phyloP scores from a whole-genome alignment of 2,113 vertebrate species.

The Meriones unguiculatus region DNA sequence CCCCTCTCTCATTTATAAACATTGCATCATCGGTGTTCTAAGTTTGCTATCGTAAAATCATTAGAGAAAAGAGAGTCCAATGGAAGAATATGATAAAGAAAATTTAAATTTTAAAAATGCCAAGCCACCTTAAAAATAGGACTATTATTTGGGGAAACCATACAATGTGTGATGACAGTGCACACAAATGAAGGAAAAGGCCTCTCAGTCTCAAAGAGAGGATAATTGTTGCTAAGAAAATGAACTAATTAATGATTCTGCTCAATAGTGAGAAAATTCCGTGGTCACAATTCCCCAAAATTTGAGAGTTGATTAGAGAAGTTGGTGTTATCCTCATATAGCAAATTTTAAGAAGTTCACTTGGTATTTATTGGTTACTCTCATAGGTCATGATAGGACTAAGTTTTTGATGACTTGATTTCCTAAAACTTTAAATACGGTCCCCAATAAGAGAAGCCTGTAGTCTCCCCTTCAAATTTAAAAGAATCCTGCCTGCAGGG shows the following conservation, averaged over 20 bases:
- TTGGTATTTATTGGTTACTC: neutral
- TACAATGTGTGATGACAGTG: neutral
- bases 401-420: neutral
- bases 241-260: neutral
- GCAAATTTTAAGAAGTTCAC: neutral
- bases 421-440: neutral
- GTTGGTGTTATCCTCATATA: neutral
- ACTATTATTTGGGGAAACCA: neutral
- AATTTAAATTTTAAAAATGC: neutral
- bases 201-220: neutral
- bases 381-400: neutral
- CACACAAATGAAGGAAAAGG: neutral
- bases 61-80: neutral
- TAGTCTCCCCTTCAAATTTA: neutral
- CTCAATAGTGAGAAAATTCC: neutral
- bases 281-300: neutral
- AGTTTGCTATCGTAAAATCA: neutral
- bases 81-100: neutral
- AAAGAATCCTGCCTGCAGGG: neutral
- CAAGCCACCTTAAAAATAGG: neutral
- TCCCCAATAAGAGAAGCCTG: neutral
- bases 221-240: neutral
- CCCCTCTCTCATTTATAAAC: neutral
- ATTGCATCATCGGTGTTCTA: neutral
- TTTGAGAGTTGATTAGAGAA: neutral